Evolutionary conservation across 2,888 invertebrate species (phyloP).

Genomic region (Argyresthia albistria): DNA sequence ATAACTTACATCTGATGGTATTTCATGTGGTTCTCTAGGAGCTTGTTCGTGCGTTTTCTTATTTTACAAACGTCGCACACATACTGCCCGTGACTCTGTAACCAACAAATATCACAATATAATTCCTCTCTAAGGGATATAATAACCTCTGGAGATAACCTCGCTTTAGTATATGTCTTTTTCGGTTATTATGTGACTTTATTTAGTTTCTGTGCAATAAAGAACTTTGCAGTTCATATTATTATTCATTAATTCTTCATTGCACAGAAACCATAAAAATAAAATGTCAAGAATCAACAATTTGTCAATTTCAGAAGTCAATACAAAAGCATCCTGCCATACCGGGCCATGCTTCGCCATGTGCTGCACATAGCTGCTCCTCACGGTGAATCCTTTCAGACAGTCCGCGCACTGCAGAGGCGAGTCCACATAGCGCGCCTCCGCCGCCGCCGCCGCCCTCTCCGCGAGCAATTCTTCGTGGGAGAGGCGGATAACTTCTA

Average conservation of each 20-base stretch:
- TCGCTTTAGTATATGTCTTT: too few relatives aligned
- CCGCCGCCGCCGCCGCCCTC: background rate
- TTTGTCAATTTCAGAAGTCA: too few relatives aligned
- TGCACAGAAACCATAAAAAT: too few relatives aligned
- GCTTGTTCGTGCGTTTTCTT: background rate
- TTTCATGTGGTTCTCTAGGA: background rate
- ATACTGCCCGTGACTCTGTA: background rate
- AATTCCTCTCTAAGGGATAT: background rate
- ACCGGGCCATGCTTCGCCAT: background rate
- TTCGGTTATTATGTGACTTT: too few relatives aligned
- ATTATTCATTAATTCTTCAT: too few relatives aligned
- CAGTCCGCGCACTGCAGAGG: background rate
- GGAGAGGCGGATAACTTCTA: background rate
- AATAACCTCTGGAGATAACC: too few relatives aligned
- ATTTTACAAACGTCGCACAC: background rate
- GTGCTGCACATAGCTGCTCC: background rate
- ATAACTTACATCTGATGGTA: conserved; percentile 1
- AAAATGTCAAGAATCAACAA: too few relatives aligned
- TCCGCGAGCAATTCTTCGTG: background rate
- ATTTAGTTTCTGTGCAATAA: too few relatives aligned
- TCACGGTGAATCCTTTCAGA: background rate
- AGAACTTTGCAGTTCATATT: too few relatives aligned
- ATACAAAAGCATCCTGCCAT: background rate
- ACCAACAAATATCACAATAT: background rate
- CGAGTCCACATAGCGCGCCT: background rate